Conservation (phyloP, 2,888 invertebrate genomes). For the Nyleta sp. region DNA sequence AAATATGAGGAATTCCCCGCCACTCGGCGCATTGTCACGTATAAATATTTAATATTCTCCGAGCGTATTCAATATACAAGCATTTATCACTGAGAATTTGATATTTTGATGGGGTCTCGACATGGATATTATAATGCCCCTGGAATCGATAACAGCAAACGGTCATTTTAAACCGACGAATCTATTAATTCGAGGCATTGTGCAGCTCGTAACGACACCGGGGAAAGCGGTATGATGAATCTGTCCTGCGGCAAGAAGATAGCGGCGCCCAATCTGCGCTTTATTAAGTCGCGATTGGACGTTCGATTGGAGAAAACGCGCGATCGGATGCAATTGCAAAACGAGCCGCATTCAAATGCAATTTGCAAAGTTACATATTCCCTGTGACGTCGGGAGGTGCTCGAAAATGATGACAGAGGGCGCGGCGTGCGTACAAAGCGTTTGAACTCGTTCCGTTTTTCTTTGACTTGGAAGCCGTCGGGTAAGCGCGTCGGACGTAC, state of each 20-base stretch:
- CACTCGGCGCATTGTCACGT: constrained; percentile 18
- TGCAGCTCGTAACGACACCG: constrained; percentile 8
- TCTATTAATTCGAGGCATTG: constrained; percentile 28
- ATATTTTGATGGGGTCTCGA: constrained; percentile 44
- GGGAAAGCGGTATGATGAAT: constrained; percentile 35
- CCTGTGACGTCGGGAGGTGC: too few relatives aligned
- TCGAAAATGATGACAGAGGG: too few relatives aligned
- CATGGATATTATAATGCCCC: not conserved
- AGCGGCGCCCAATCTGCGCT: constrained; percentile 14
- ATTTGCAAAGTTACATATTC: too few relatives aligned
- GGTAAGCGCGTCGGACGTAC: constrained; percentile 1
- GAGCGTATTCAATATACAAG: constrained; percentile 38
- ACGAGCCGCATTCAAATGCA: too few relatives aligned
- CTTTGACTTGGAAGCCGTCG: constrained; percentile 1
- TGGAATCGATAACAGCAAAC: constrained; percentile 33
- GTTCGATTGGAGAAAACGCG: constrained; percentile 9
- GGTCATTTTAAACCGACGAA: constrained; percentile 28
- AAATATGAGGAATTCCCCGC: constrained; percentile 9
- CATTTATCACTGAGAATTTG: constrained; percentile 47
- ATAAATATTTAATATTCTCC: constrained; percentile 43
- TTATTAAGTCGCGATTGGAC: constrained; percentile 11
- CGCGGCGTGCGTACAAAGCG: too few relatives aligned
- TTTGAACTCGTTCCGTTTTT: constrained; percentile 14
- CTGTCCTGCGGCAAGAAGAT: constrained; percentile 29
- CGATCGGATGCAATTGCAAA: too few relatives aligned